Conservation (phyloP, 2,113 vertebrate genomes). For the Hucho hucho region DNA sequence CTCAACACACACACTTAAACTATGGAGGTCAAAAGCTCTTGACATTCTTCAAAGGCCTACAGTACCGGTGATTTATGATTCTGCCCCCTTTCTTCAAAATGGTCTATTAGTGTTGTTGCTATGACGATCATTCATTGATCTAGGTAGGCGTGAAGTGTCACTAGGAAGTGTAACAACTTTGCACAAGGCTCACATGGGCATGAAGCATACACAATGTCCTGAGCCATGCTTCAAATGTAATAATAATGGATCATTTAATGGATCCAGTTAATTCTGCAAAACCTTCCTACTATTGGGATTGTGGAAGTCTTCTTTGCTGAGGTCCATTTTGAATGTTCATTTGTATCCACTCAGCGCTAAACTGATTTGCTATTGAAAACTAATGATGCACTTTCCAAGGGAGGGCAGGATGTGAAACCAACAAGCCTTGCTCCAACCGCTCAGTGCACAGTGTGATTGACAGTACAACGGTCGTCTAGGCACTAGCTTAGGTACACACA, state of each 20-base stretch:
- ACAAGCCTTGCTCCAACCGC: neutral
- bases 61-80: conserved; percentile 48
- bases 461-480: too few relatives aligned
- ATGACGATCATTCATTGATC: conserved; percentile 63
- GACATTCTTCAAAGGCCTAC: neutral
- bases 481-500: neutral
- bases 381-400: neutral
- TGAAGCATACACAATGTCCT: conserved; percentile 39
- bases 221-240: conserved; percentile 14
- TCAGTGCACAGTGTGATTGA: neutral
- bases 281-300: neutral
- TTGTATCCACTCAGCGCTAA: neutral
- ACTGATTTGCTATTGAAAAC: neutral
- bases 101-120: conserved; percentile 58
- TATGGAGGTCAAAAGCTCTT: conserved; percentile 25
- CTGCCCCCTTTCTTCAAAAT: conserved; percentile 49
- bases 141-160: conserved; percentile 37
- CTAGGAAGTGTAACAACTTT: conserved; percentile 8
- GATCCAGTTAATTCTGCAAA: neutral
- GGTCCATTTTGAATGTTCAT: neutral
- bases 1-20: conserved; percentile 2
- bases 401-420: neutral
- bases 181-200: neutral
- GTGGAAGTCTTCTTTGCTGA: neutral
- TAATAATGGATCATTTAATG: neutral